Evolutionary conservation across 2,888 invertebrate species (phyloP).

Genomic region (Nesidiocoris tenuis): DNA sequence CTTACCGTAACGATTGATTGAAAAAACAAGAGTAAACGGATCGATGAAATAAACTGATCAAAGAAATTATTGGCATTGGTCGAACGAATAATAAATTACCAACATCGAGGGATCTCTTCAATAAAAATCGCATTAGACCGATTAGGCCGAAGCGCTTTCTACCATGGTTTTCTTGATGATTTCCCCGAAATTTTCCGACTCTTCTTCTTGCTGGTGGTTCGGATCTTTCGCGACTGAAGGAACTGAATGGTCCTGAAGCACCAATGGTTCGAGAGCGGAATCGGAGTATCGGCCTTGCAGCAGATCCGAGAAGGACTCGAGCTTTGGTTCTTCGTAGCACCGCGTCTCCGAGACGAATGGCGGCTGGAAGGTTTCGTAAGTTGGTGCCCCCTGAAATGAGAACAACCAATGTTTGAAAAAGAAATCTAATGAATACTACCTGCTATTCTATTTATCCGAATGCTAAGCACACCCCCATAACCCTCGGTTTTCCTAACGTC

Average conservation of each 20-base stretch:
- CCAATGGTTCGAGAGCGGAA: constrained; percentile 54
- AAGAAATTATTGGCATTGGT: too few species aligned
- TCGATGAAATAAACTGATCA: too few species aligned
- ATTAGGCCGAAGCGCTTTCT: constrained; percentile 80
- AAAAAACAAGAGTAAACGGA: not conserved
- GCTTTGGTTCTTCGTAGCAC: constrained; percentile 33
- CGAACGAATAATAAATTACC: too few species aligned
- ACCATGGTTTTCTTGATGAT: constrained; percentile 91
- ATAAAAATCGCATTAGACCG: not conserved
- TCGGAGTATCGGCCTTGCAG: constrained; percentile 62
- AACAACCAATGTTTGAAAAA: not conserved
- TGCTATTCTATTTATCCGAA: not conserved
- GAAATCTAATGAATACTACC: not conserved
- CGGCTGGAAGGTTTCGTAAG: constrained; percentile 27
- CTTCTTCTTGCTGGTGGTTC: constrained; percentile 49
- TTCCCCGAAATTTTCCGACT: constrained; percentile 79
- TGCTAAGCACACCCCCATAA: too few species aligned
- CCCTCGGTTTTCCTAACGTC: too few species aligned
- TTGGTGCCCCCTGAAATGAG: constrained; percentile 12
- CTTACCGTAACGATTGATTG: not conserved
- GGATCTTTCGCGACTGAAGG: not conserved
- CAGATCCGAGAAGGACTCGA: constrained; percentile 67
- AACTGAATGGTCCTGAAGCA: not conserved
- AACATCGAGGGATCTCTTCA: too few species aligned
- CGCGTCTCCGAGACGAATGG: constrained; percentile 11